phyloP scores from a whole-genome alignment of 1,140 invertebrate genomes.

The Orchestia grillus region DNA sequence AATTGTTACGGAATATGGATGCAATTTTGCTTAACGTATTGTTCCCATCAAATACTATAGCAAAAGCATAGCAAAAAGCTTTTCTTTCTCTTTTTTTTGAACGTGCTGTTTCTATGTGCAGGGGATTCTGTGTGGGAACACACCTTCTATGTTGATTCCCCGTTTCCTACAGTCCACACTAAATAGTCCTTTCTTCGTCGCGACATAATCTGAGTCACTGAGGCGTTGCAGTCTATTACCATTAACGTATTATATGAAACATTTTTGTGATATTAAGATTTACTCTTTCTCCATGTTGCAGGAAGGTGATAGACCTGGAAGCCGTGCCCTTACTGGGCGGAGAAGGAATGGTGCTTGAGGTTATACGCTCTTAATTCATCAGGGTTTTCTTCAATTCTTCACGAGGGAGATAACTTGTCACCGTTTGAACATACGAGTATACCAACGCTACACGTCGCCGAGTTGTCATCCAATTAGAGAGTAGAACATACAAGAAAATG shows the following conservation, averaged over 20 bases:
- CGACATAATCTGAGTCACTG: too few relatives aligned
- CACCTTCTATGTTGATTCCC: too few relatives aligned
- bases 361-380: neutral
- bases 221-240: too few relatives aligned
- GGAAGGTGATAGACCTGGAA: neutral
- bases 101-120: too few relatives aligned
- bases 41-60: too few relatives aligned
- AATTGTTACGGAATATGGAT: neutral
- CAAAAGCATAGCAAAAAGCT: too few relatives aligned
- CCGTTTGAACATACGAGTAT: neutral
- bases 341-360: conserved; percentile 14
- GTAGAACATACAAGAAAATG: neutral
- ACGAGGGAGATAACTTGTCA: neutral
- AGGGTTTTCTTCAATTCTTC: neutral
- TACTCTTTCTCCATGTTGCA: neutral
- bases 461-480: neutral
- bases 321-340: neutral
- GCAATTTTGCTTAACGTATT: neutral
- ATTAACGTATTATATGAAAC: neutral
- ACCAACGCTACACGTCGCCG: too few relatives aligned
- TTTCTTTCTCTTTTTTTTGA: too few relatives aligned
- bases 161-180: too few relatives aligned
- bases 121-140: too few relatives aligned
- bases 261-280: neutral
- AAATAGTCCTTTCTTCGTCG: too few relatives aligned